phyloP scores from a whole-genome alignment of 2,888 invertebrate genomes.

The Drosophila phalerata region DNA sequence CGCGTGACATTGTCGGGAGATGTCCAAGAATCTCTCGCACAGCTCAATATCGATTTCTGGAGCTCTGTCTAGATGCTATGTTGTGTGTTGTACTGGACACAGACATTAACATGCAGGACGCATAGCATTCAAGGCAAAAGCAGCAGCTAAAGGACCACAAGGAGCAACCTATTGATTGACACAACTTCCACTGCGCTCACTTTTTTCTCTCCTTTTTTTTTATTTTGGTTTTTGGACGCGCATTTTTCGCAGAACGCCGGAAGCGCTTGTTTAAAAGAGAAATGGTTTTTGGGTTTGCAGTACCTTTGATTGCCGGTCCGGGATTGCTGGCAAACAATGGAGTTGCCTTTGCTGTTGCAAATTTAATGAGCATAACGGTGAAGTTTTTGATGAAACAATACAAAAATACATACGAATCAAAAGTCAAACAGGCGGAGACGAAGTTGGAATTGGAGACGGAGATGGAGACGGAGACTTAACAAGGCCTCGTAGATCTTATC shows the following conservation, averaged over 20 bases:
- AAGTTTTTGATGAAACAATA: constrained; percentile 79
- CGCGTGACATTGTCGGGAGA: constrained; percentile 64
- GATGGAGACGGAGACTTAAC: constrained; percentile 49
- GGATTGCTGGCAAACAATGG: constrained; percentile 55
- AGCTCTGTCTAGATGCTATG: constrained; percentile 32
- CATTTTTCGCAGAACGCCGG: constrained; percentile 78
- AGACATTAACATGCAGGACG: constrained; percentile 82
- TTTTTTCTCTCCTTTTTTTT: constrained; percentile 28
- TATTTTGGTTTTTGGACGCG: constrained; percentile 24
- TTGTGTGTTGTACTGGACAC: constrained; percentile 11
- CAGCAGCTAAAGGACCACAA: constrained; percentile 26
- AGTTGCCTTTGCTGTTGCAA: constrained; percentile 53
- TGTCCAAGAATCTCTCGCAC: constrained; percentile 48
- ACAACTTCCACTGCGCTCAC: constrained; percentile 76
- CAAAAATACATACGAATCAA: constrained; percentile 55
- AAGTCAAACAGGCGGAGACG: constrained; percentile 6
- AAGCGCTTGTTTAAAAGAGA: constrained; percentile 71
- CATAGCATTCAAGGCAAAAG: constrained; percentile 58
- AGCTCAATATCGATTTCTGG: constrained; percentile 63
- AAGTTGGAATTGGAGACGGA: not conserved
- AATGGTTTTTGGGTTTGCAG: constrained; percentile 46
- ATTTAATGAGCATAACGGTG: constrained; percentile 83
- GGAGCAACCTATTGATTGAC: constrained; percentile 84
- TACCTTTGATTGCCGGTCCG: constrained; percentile 57
- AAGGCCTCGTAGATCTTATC: constrained; percentile 75